Evolutionary conservation across 2,797 vertebrate genomes (phyloP), one percentile per base, ranked within the genome.

Genomic region (Sebastes itinus): DNA sequence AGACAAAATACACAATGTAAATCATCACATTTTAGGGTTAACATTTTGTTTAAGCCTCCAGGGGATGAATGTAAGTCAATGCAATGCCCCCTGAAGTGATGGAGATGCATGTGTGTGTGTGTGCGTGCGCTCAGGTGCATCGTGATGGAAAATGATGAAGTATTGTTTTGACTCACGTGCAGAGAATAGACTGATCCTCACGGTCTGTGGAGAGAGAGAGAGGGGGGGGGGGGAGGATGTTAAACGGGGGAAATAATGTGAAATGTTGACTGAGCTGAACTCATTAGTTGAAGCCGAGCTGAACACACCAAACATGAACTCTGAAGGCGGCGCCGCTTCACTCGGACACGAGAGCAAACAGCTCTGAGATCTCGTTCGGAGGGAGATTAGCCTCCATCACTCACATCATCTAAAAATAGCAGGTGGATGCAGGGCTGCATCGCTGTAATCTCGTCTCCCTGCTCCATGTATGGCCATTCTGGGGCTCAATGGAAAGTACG

Each of bases 141-240:
- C 23, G 28, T 68, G 62, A 49, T 75, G 77, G 72, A 78, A 78
- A 79, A 67, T 28, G 30, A 11, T 66, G 3, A 5, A 65, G 66
- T 67, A 5, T 60, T 74, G 80, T 67, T 78, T 88, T 30, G 78
- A 97, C 98, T 98, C 93, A 99, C 98, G 98, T 99, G 98, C 98
- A 99, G 58, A 99, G 96, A 88, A 99, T 97, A 56, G 98, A 99
- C 95, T 99, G 98, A 92, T 99, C 98, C 93, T 99, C 98, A 14
- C 98, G 97, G 90, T 99, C 98, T 99, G 96, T 73, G 83, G 89
- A 94, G 56, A 92, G 80, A 95, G 59, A 89, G 25, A 62, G 28
- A 22, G 35, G 63, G 12, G 27, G 28, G 23, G 10, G 25, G 33
- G 22, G 16, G 11, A 20, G 9, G 16, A 55, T 12, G 58, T 70